phyloP scores from a whole-genome alignment of 2,113 vertebrate species.

The Hepsetus odoe region DNA sequence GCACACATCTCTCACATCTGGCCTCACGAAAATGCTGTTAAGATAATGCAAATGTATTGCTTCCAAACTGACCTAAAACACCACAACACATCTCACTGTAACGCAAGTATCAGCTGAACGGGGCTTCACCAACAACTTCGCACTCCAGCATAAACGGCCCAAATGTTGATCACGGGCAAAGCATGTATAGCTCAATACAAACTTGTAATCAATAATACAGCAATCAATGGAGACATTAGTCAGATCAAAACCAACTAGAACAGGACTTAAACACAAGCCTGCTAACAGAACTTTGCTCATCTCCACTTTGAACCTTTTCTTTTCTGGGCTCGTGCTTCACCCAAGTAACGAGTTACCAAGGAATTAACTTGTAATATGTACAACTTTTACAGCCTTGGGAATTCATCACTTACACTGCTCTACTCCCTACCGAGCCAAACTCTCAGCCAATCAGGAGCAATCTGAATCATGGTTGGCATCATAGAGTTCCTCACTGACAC shows the following conservation, averaged over 20 bases:
- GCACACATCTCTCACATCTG: too few species aligned
- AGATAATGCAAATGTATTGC: too few species aligned
- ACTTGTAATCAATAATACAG: too few species aligned
- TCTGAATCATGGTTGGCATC: constrained; percentile 9
- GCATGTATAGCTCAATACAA: neutral
- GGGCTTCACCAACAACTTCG: too few species aligned
- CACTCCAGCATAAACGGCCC: too few species aligned
- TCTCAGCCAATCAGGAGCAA: constrained; percentile 36
- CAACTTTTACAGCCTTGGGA: constrained; percentile 10
- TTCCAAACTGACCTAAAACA: too few species aligned
- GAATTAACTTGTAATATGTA: neutral
- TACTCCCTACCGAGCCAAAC: constrained; percentile 4
- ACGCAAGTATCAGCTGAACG: too few species aligned
- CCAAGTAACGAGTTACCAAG: neutral
- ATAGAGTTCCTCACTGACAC: constrained; percentile 13
- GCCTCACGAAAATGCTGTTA: too few species aligned
- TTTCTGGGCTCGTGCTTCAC: neutral
- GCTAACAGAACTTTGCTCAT: neutral
- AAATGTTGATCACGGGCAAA: too few species aligned
- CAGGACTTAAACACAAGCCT: neutral
- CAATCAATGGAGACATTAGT: neutral
- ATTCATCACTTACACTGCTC: constrained; percentile 1
- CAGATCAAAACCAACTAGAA: neutral
- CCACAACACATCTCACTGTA: too few species aligned
- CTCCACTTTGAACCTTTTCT: neutral